These are phyloP conservation scores for Antheraea yamamai DNA, from an alignment of 2,888 invertebrate species.

Conservation along the genomic window DNA sequence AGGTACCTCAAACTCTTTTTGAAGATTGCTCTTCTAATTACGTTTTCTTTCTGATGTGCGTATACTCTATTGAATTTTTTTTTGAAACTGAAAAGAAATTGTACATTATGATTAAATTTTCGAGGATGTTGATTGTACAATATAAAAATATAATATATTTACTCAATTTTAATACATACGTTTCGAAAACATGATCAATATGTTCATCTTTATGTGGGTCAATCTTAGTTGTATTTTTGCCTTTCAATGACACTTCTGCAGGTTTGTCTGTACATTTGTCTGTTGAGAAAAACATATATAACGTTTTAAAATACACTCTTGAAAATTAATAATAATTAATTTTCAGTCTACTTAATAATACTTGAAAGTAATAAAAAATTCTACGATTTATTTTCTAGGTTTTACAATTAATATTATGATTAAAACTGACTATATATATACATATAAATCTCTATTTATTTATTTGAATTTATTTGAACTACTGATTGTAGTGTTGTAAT, in stretches of 20 bases:
- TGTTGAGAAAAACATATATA: not conserved
- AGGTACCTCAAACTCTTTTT: constrained; percentile 45
- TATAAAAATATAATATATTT: not conserved
- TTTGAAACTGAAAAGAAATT: constrained; percentile 43
- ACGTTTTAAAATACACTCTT: not conserved
- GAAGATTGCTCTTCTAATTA: constrained; percentile 46
- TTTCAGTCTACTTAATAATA: too few relatives aligned
- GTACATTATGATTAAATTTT: not conserved
- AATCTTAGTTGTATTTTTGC: constrained; percentile 41
- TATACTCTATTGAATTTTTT: constrained; percentile 41
- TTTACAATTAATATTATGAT: too few relatives aligned
- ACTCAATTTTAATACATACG: constrained; percentile 39
- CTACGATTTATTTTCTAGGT: too few relatives aligned
- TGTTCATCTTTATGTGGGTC: constrained; percentile 51
- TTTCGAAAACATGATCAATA: constrained; percentile 50
- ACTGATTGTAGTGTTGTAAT: not conserved
- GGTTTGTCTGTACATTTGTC: constrained; percentile 21
- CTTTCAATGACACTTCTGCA: constrained; percentile 37
- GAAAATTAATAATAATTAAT: not conserved
- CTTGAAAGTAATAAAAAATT: too few relatives aligned
- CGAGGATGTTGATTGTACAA: not conserved
- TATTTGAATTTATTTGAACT: not conserved
- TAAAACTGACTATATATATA: too few relatives aligned
- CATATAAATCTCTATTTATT: too few relatives aligned
- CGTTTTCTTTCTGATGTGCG: constrained; percentile 43